Base-by-base conservation (phyloP, 2,888 invertebrate species). In the Luperina testacea region DNA sequence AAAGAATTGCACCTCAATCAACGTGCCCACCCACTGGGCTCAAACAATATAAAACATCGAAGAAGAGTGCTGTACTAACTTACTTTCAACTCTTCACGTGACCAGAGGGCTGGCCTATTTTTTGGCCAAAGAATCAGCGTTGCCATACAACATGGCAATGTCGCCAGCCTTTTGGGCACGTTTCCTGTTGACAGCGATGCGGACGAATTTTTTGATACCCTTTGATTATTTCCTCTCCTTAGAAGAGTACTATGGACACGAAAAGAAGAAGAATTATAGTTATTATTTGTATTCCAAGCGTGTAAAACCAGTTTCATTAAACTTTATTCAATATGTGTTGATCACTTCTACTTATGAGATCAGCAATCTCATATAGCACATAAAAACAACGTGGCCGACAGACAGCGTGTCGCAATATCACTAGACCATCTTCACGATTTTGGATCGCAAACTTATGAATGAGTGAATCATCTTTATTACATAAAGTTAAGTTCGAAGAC, bases 391-490 rank as follows among this genome's bases (percentile, higher is more conserved):
- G 24, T 75, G 11, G 24, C 71, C 57, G 64, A 2, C 83, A 84
- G 76, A 78, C 81, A 17, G 57, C 69, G 13, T 74, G 82, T 82
- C 80, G 86, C 70, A 83, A 77, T 79, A 75, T 77, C 61, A 81
- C 77, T 79, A 77, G 78, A 82, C n/a, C 82, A 84, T 90, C 83
- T 78, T 82, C 80, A 79, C 63, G 70, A 67, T 82, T 77, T 76
- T 72, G 42, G 24, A 68, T 70, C 53, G 77, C 70, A 63, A 73
- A 81, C 67, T 83, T 83, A 72, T 87, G 82, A 87, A 89, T 86
- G 86, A 81, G 76, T 91, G 90, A 91, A 78, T 90, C 91, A 90
- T 89, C 86, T 88, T 88, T 75, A 78, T 87, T 86, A 82, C 72
- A 81, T 85, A 87, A 88, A 48, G 48, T 81, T 74, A 79, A 88